phyloP scores from a whole-genome alignment of 2,888 invertebrate species.

The Acanthoscelides obtectus region DNA sequence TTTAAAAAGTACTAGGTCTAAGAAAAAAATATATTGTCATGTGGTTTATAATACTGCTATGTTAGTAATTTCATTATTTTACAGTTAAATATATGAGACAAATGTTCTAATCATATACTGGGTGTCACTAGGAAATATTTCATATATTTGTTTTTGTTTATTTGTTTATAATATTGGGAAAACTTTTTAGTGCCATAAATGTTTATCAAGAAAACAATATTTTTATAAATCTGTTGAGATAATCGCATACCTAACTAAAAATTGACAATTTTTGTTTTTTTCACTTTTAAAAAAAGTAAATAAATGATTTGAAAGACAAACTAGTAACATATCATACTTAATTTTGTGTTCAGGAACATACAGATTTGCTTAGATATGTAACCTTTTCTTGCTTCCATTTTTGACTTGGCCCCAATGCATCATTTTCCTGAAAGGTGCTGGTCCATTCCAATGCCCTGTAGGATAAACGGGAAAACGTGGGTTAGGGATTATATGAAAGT shows the following conservation, averaged over 20 bases:
- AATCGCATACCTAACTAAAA: too few relatives aligned
- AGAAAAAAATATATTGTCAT: neutral
- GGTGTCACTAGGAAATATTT: too few relatives aligned
- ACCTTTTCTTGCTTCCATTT: neutral
- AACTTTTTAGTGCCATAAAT: too few relatives aligned
- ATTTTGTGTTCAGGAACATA: neutral
- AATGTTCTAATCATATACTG: neutral
- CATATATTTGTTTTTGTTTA: too few relatives aligned
- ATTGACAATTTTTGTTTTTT: too few relatives aligned
- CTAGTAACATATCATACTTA: neutral
- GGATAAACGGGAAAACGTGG: neutral
- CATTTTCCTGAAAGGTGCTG: slow-evolving; percentile 57
- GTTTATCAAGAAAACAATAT: too few relatives aligned
- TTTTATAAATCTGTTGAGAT: too few relatives aligned
- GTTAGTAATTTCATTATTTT: neutral
- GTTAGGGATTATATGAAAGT: too few relatives aligned
- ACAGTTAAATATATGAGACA: neutral
- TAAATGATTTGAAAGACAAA: neutral
- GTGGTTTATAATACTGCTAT: neutral
- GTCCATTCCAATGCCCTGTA: slow-evolving; percentile 67
- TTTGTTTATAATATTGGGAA: too few relatives aligned
- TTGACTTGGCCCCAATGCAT: slow-evolving; percentile 31
- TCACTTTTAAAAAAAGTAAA: neutral
- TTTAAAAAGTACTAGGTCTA: too few relatives aligned
- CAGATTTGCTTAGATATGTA: neutral